Evolutionary conservation across 2,797 vertebrate species (phyloP), one percentile per base, ranked within the genome.

Genomic region (Pelodytes ibericus): DNA sequence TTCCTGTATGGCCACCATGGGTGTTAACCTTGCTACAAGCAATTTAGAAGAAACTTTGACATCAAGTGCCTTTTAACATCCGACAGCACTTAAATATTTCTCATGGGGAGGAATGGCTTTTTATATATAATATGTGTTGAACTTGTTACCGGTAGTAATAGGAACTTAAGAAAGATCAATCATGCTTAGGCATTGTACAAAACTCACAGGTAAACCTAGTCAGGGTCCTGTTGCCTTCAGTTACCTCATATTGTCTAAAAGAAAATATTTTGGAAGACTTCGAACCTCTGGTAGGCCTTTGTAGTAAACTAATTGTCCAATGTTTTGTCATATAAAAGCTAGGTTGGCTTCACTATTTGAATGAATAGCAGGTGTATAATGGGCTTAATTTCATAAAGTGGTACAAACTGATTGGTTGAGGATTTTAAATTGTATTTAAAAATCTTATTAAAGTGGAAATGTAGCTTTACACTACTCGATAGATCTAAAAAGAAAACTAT

Each of bases 51-150:
- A 66, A 72, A 60, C 16, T 51, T 68, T 57, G 18, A 56, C 24
- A 22, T 41, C 25, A 79, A 56, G 76, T 79, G 76, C 76, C 76
- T 79, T n/a, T 79, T 73, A 72, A 41, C 76, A 79, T 79, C 76
- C 57, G 30, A 24, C 67, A 73, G 76, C 76, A 79, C 76, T 73
- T 71, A 16, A 24, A 30, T 41, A 22, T 8, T 56, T 56, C 36
- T 56, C 29, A 24, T 2, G 20, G 25, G 22, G 25, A 30, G 29
- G 25, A 36, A 29, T 36, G 53, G 27, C 31, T 1, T 58, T 71
- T 59, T 31, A 29, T 18, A 53, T 53, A 51, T 30, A 20, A 56
- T 33, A 20, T 36, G 15, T 22, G 31, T 27, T 36, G 13, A 9
- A 15, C 6, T 22, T 20, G 6, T 7, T 53, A 53, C n/a, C 4